Evolutionary conservation across 2,888 invertebrate species (phyloP), one percentile per base, ranked within the genome.

Genomic region (Chloroclystis v-ata): DNA sequence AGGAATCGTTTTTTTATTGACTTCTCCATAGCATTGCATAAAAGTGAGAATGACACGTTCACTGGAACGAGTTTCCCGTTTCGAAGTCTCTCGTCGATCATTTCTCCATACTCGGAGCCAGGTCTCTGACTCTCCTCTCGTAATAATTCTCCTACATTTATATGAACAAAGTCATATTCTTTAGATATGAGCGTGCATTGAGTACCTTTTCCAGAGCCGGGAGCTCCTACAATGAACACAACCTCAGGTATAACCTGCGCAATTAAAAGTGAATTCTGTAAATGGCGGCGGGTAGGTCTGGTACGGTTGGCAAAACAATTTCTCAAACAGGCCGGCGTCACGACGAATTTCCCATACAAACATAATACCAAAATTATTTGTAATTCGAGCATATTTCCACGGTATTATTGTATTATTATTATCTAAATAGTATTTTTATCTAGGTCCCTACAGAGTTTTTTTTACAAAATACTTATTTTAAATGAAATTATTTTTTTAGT

Each of bases 181-280:
- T 95, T 85, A 1, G 96, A 95, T 63, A 99, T 98, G 56, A 92
- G 91, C 24, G 91, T 87, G 79, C 99, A 99, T 73, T 98, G 96
- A 0, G 99, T 99, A 43, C 99, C 99, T 85, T 99, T 99, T 10
- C 99, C 99, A 59, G 97, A 93, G 25, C 99, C 98, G 7, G 99
- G 99, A 4, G 96, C 97, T 28, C 99, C 99, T 49, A 99, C 90
- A 33, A 99, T 97, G 80, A 99, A 99, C 29, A 99, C 93, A 44
- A 99, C 95, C 88, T 97, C 95, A 54, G 94, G 94, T 61, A 86
- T n/a, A n/a, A n/a, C n/a, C n/a, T n/a, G n/a, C n/a, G n/a, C n/a
- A n/a, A n/a, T n/a, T n/a, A n/a, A n/a, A n/a, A n/a, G n/a, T n/a
- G n/a, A n/a, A n/a, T n/a, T n/a, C n/a, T n/a, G n/a, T n/a, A n/a